Evolutionary conservation across 2,888 invertebrate species (phyloP).

Genomic region (Elysia crispata): DNA sequence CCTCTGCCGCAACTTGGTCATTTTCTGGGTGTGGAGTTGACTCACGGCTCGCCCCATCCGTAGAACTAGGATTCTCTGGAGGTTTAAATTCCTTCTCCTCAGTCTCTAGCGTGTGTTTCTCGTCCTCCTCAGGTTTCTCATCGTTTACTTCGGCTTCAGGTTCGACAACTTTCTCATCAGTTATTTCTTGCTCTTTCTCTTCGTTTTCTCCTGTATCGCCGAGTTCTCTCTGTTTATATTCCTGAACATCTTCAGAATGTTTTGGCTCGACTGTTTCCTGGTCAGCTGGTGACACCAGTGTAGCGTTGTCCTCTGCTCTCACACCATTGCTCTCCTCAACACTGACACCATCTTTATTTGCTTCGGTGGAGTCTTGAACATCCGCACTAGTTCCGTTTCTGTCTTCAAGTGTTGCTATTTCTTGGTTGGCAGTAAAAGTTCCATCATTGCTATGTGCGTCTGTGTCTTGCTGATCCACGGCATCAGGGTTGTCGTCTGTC

Average conservation of each 20-base stretch:
- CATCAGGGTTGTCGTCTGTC: too few species aligned
- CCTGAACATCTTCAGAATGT: too few species aligned
- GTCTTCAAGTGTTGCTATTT: too few species aligned
- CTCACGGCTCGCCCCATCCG: not conserved
- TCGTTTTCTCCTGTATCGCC: too few species aligned
- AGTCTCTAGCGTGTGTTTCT: not conserved
- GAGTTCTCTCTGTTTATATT: too few species aligned
- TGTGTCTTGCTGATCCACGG: too few species aligned
- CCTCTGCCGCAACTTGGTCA: too few species aligned
- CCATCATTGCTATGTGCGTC: too few species aligned
- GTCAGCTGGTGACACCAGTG: not conserved
- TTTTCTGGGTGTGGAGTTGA: not conserved
- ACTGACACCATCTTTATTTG: not conserved
- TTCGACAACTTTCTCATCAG: not conserved
- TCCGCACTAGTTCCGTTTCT: too few species aligned
- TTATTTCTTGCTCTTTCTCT: not conserved
- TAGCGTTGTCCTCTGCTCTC: not conserved
- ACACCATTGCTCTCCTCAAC: not conserved
- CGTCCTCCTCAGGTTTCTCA: not conserved
- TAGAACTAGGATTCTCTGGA: not conserved
- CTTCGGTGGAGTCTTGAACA: not conserved
- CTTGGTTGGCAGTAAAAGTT: too few species aligned
- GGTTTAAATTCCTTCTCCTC: not conserved
- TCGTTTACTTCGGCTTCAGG: not conserved
- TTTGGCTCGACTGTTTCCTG: not conserved